Conservation (phyloP, 1,140 invertebrate genomes). For the Gryon sp. region DNA sequence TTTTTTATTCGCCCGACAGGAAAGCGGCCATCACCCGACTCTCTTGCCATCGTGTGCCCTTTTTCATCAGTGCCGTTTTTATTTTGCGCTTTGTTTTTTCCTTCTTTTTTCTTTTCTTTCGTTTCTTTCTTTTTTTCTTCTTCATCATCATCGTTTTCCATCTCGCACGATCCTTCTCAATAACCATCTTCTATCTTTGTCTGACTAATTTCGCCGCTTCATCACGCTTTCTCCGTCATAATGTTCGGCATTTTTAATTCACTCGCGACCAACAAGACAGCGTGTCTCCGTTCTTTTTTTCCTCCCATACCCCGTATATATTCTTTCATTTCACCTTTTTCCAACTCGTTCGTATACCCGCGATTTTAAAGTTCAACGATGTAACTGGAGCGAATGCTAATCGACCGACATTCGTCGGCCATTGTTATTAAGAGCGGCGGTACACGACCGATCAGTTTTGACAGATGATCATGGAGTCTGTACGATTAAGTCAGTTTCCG, state of each 20-base stretch:
- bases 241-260: constrained; percentile 51
- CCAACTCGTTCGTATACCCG: constrained; percentile 19
- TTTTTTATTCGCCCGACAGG: constrained; percentile 72
- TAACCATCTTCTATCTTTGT: constrained; percentile 22
- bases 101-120: constrained; percentile 39
- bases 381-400: constrained; percentile 65
- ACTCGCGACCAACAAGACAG: constrained; percentile 18
- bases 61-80: too few species aligned
- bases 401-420: constrained; percentile 56
- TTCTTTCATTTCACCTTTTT: constrained; percentile 23
- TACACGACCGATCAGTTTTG: constrained; percentile 18
- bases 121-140: constrained; percentile 60
- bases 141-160: constrained; percentile 32
- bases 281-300: constrained; percentile 32
- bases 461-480: constrained; percentile 46
- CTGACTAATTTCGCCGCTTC: constrained; percentile 14
- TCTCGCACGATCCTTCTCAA: constrained; percentile 10
- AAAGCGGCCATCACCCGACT: constrained; percentile 71
- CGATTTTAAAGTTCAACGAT: constrained; percentile 63
- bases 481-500: too few species aligned
- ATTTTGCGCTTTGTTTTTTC: constrained; percentile 61
- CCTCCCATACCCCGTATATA: constrained; percentile 8
- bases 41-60: constrained; percentile 53
- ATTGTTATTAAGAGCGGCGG: constrained; percentile 35
- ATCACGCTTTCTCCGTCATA: constrained; percentile 21